phyloP scores from a whole-genome alignment of 1,140 invertebrate genomes.

The Trissolcus basalis region DNA sequence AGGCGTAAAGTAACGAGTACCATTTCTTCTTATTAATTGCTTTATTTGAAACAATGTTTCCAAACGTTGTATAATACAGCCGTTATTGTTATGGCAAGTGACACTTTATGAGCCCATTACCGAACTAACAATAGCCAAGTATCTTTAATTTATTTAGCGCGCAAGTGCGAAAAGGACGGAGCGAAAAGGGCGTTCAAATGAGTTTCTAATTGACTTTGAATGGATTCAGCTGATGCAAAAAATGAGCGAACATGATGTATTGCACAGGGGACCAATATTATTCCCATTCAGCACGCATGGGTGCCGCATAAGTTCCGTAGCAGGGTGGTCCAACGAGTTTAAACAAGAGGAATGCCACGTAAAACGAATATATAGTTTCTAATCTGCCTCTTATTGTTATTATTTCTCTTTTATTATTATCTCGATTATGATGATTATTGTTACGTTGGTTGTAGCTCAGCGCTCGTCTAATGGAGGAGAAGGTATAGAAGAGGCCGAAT shows the following conservation, averaged over 20 bases:
- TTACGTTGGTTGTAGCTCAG: constrained; percentile 61
- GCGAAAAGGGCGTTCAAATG: constrained; percentile 14
- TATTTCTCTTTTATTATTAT: constrained; percentile 68
- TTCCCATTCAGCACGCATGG: constrained; percentile 64
- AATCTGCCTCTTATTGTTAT: constrained; percentile 68
- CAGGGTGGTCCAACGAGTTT: constrained; percentile 73
- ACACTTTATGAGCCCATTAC: constrained; percentile 27
- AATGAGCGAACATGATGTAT: constrained; percentile 46
- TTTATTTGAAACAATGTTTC: constrained; percentile 29
- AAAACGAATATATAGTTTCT: constrained; percentile 71
- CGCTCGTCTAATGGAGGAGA: constrained; percentile 59
- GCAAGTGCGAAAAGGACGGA: constrained; percentile 2
- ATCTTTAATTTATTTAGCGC: background rate
- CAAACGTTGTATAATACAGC: constrained; percentile 15
- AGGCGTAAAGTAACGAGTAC: constrained; percentile 35
- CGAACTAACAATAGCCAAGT: background rate
- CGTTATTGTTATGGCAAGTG: constrained; percentile 26
- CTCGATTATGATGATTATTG: constrained; percentile 64
- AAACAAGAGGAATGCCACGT: constrained; percentile 72
- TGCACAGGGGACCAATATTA: constrained; percentile 63
- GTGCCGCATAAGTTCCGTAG: constrained; percentile 55
- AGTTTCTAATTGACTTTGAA: constrained; percentile 41
- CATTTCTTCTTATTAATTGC: constrained; percentile 50
- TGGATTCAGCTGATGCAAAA: constrained; percentile 30
- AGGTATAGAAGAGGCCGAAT: constrained; percentile 58